Evolutionary conservation across 1,140 invertebrate species (phyloP).

Genomic region (Drosophila trapezifrons): DNA sequence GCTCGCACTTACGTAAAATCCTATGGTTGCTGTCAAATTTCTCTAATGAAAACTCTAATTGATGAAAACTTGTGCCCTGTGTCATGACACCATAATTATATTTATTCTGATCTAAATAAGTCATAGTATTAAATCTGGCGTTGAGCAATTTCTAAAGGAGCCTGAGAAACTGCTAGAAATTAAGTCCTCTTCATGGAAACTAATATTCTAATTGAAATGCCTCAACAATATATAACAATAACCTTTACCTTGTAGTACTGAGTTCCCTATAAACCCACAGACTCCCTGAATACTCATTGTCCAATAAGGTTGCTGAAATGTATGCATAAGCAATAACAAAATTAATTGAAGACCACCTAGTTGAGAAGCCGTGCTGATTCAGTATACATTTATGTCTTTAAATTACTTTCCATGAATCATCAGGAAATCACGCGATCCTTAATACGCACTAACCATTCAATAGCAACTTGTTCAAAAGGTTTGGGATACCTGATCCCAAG

Average conservation of each 20-base stretch:
- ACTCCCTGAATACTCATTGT: neutral
- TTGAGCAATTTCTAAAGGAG: neutral
- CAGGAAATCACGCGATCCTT: neutral
- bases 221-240: too few species aligned
- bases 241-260: too few species aligned
- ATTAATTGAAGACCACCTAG: neutral
- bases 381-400: neutral
- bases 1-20: too few species aligned
- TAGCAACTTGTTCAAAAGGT: neutral
- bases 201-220: neutral
- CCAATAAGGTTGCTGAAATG: neutral
- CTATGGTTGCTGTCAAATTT: too few species aligned
- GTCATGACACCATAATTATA: too few species aligned
- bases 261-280: too few species aligned
- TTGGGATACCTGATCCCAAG: slow-evolving; percentile 23
- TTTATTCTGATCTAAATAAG: neutral
- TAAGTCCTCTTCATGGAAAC: neutral
- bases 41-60: too few species aligned
- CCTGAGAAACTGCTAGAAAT: neutral
- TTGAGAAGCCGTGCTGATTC: neutral
- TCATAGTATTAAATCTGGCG: too few species aligned
- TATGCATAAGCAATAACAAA: neutral
- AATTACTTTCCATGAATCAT: neutral
- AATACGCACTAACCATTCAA: neutral
- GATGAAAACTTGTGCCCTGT: too few species aligned